Evolutionary conservation across 2,113 vertebrate genomes (phyloP), one percentile per base, ranked within the genome.

Genomic region (Sakesphorus luctuosus): DNA sequence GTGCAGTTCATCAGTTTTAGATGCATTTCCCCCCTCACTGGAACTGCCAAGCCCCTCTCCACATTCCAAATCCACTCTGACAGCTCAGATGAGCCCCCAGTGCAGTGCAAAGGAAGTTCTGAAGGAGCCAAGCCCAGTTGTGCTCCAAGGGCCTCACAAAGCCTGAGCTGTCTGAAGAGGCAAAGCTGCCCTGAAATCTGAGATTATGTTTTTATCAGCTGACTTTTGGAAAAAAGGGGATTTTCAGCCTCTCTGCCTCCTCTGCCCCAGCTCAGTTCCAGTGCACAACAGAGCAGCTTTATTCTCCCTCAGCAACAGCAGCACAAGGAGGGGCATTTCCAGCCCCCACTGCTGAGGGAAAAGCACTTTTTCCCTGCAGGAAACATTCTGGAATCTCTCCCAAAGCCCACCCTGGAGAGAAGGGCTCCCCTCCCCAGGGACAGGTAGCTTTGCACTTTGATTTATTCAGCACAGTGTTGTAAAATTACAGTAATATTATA

Each of bases 121-220:
- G 58, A 53, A 44, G 1, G 2, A 83, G 63, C n/a, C 83, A 13
- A 44, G 11, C 17, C 49, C 67, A 79, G 29, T 14, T 74, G 21
- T 35, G 55, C 75, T 82, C 23, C 33, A 9, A 73, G 67, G 40
- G 49, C 72, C 56, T 20, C 40, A 71, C 58, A 75, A 36, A 94
- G 89, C 68, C 35, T 18, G 31, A 73, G 36, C 9, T 79, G 50
- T 23, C 33, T 61, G 81, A 87, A 71, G 71, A 1, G 56, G 58
- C 68, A 77, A 59, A 91, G 90, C 83, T 69, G 35, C 28, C 31
- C 77, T 87, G 94, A 73, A 89, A 95, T 35, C 7, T 33, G 52
- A 95, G 87, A 72, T 85, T 9, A 62, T 55, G 73, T 89, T 91
- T 84, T 92, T 66, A 90, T 89, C 92, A 87, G 89, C 63, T 87